Evolutionary conservation across 2,888 invertebrate species (phyloP), one percentile per base, ranked within the genome.

Genomic region (Atrina japonica): DNA sequence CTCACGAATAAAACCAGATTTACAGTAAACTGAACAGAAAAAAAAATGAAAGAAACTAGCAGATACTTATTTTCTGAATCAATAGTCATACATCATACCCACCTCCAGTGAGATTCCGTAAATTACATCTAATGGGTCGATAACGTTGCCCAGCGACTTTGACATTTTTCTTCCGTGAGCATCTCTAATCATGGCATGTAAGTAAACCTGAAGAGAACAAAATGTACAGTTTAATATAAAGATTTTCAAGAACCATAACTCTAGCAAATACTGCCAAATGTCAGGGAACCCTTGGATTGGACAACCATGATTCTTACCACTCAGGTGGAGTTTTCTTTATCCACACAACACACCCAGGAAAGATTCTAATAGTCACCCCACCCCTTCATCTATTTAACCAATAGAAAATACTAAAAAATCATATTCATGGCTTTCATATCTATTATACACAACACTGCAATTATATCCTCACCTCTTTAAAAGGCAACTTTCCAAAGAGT

Each of bases 151-250:
- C 71, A 99, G 92, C 0, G 98, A 98, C 90, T 99, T 99, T 81
- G 97, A 98, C 99, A 99, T 99, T 92, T 99, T 99, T 65, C 98
- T 94, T 0, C 99, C 99, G 89, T 98, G 97, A 0, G 98, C 96
- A 91, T 99, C 99, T 65, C 99, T 94, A 1, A 99, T 95, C 93
- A 99, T 96, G 0, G 99, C 97, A 91, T 99, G 99, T 16, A 99
- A 93, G 87, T 97, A 96, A 0, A 99, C 94, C 92, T 97, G 73
- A 11, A 76, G 75, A 58, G 66, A 40, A 45, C n/a, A n/a, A n/a
- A n/a, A n/a, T n/a, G n/a, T n/a, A n/a, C n/a, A n/a, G n/a, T 47
- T n/a, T n/a, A n/a, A n/a, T n/a, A n/a, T n/a, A n/a, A n/a, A n/a
- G n/a, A n/a, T n/a, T n/a, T n/a, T 18, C n/a, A 18, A 45, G n/a